Percentiles rank a stretch among this genome's conserved stretches.
These are phyloP conservation scores for Hyperoplus immaculatus DNA, from an alignment of 2,797 vertebrate genomes.

Conservation along the genomic window DNA sequence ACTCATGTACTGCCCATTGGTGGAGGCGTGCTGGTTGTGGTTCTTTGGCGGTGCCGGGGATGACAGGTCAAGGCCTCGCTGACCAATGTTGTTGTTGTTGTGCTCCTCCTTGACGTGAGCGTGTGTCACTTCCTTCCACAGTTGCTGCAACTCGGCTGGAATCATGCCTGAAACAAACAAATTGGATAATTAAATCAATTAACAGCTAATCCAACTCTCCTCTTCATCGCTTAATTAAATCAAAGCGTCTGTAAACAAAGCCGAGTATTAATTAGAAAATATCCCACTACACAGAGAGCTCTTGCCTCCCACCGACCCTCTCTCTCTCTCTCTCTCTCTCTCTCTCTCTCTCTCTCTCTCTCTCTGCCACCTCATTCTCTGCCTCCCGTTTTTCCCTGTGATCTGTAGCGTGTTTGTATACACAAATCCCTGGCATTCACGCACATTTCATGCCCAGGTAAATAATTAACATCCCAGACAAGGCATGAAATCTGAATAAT, in stretches of 20 bases:
- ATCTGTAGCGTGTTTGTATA: conserved; percentile 86
- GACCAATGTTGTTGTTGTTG: conserved; percentile 91
- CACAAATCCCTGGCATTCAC: conserved; percentile 87
- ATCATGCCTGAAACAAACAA: conserved; percentile 99
- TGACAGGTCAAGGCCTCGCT: conserved; percentile 96
- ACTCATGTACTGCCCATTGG: conserved; percentile 95
- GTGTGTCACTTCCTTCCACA: conserved; percentile 99
- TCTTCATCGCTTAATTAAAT: conserved; percentile 98
- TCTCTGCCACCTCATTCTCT: conserved; percentile 47
- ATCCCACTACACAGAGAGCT: conserved; percentile 79
- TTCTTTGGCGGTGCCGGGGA: conserved; percentile 93
- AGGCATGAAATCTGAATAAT: conserved; percentile 89
- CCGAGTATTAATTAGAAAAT: conserved; percentile 89
- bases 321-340: not conserved
- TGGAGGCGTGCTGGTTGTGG: conserved; percentile 94
- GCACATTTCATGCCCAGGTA: conserved; percentile 86
- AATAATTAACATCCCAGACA: conserved; percentile 88
- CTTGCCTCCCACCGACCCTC: conserved; percentile 27
- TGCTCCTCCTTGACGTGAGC: conserved; percentile 93
- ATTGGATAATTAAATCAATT: conserved; percentile 99
- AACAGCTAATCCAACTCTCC: conserved; percentile 95
- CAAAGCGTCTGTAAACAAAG: conserved; percentile 98
- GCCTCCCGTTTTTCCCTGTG: conserved; percentile 69
- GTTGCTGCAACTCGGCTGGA: conserved; percentile 99
- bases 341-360: not conserved